These are phyloP conservation scores for Drosophila neutralis DNA, from an alignment of 2,888 invertebrate genomes.

Conservation along the genomic window DNA sequence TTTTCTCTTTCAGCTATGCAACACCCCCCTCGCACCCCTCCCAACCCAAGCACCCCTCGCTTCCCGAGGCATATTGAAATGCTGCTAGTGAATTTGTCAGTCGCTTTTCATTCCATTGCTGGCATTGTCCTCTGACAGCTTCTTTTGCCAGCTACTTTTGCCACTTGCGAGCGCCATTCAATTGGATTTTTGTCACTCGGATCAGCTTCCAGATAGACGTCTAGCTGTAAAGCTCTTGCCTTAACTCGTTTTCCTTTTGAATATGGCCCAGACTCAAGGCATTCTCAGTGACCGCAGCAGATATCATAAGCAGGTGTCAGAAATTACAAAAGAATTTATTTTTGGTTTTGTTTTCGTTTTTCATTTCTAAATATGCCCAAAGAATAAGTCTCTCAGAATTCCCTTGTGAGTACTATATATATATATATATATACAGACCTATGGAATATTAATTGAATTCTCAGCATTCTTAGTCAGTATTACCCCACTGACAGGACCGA, in stretches of 20 bases:
- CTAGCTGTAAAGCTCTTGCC: not conserved
- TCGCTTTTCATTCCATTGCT: constrained; percentile 40
- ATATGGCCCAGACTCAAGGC: not conserved
- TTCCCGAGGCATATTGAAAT: not conserved
- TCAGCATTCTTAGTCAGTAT: not conserved
- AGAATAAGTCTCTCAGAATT: not conserved
- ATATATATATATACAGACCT: not conserved
- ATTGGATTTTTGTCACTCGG: constrained; percentile 10
- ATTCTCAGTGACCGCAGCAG: not conserved
- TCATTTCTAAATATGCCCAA: not conserved
- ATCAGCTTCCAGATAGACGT: not conserved
- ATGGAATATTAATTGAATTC: not conserved
- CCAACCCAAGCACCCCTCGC: not conserved
- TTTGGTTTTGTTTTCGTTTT: not conserved
- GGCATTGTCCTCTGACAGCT: constrained; percentile 43
- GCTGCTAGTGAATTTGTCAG: constrained; percentile 23
- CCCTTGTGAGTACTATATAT: rapidly evolving
- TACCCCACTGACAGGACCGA: too few relatives aligned
- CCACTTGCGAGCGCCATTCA: constrained; percentile 30
- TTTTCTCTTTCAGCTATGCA: constrained; percentile 60
- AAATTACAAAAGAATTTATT: not conserved
- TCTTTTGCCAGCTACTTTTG: constrained; percentile 5
- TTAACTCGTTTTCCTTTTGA: not conserved
- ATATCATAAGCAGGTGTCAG: not conserved
- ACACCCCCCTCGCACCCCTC: not conserved